phyloP scores from a whole-genome alignment of 2,797 vertebrate genomes.

The Tapirus indicus region DNA sequence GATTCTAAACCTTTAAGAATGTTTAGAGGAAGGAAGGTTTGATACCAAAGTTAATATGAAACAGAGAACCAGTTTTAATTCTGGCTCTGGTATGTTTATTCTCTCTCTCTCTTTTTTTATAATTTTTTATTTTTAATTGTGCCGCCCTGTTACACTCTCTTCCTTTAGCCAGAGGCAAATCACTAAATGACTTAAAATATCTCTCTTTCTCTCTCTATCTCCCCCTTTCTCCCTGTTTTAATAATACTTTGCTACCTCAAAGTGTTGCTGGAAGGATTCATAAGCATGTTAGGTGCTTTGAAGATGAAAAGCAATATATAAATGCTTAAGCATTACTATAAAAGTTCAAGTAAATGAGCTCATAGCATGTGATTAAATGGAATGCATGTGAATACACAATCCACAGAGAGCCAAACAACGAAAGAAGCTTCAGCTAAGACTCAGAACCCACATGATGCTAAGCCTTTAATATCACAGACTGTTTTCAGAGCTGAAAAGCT shows the following conservation, averaged over 20 bases:
- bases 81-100: background rate
- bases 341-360: conserved; percentile 82
- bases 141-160: background rate
- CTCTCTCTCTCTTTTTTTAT: background rate
- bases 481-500: conserved; percentile 50
- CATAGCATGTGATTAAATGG: conserved; percentile 77
- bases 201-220: background rate
- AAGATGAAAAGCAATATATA: conserved; percentile 82
- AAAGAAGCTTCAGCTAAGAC: conserved; percentile 59
- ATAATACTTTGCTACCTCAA: conserved; percentile 67
- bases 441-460: conserved; percentile 25
- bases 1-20: background rate
- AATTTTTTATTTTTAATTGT: background rate
- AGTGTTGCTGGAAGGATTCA: conserved; percentile 71
- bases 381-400: conserved; percentile 69
- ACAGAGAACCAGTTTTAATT: background rate
- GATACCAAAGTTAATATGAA: background rate
- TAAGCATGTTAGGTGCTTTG: conserved; percentile 75
- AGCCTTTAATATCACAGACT: conserved; percentile 53
- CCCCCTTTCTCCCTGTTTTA: background rate
- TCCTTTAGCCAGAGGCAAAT: background rate
- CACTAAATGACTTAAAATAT: background rate
- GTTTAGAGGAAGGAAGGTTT: background rate
- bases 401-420: conserved; percentile 47
- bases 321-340: conserved; percentile 79